Evolutionary conservation across 2,113 vertebrate genomes (phyloP).

Genomic region (Poecile atricapillus): DNA sequence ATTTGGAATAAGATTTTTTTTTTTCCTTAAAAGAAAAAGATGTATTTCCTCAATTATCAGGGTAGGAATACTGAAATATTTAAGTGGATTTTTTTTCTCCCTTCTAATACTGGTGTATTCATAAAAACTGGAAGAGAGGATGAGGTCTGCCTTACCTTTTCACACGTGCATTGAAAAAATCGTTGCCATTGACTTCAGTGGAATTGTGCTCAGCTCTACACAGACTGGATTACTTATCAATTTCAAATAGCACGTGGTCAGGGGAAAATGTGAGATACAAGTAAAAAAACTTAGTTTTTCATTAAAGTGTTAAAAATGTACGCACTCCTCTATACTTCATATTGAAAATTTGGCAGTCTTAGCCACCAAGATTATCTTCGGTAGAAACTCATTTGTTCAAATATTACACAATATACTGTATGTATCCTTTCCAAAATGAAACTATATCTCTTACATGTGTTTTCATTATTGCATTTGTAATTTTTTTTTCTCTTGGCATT

Average conservation of each 20-base stretch:
- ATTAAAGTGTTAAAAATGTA: neutral
- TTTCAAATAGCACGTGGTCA: neutral
- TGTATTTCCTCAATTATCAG: neutral
- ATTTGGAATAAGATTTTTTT: neutral
- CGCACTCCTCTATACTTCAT: neutral
- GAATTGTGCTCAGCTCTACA: neutral
- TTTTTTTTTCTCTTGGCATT: constrained; percentile 13
- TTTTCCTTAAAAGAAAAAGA: neutral
- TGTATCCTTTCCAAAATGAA: constrained; percentile 47
- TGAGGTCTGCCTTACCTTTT: neutral
- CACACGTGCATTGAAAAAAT: neutral
- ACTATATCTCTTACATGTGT: constrained; percentile 25
- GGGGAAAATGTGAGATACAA: neutral
- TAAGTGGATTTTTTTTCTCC: neutral
- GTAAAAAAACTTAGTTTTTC: neutral
- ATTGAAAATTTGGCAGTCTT: constrained; percentile 6
- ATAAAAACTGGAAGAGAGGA: neutral
- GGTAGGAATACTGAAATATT: neutral
- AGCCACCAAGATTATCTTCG: neutral
- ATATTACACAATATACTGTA: neutral
- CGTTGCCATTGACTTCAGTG: neutral
- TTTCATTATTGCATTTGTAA: constrained; percentile 34
- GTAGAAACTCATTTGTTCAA: constrained; percentile 43
- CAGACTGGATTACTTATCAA: neutral
- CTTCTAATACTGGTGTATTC: neutral